Evolutionary conservation across 2,888 invertebrate species (phyloP).

Genomic region (Heliconius erato): DNA sequence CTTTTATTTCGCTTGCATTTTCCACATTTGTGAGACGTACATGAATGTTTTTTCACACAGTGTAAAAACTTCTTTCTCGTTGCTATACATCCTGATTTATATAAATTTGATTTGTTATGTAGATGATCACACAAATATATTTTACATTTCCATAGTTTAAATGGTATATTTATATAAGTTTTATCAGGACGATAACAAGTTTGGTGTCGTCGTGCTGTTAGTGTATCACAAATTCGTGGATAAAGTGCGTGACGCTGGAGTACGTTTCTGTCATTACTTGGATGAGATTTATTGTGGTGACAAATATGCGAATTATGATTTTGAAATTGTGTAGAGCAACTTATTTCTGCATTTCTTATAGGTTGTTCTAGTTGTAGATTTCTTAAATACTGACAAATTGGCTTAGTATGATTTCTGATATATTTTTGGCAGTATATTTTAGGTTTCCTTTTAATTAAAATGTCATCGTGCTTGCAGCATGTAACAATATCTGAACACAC

Average conservation of each 20-base stretch:
- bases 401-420: not conserved
- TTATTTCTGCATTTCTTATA: not conserved
- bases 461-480: not conserved
- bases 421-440: not conserved
- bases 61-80: not conserved
- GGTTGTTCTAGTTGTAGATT: not conserved
- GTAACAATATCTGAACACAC: constrained; percentile 10
- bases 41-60: not conserved
- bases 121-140: constrained; percentile 17
- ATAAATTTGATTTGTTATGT: not conserved
- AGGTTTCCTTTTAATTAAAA: not conserved
- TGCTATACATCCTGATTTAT: not conserved
- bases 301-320: not conserved
- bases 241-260: not conserved
- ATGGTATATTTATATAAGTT: constrained; percentile 7
- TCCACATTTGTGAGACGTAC: not conserved
- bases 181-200: constrained; percentile 1
- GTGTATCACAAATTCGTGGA: constrained; percentile 1
- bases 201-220: not conserved
- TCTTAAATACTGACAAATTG: not conserved
- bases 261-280: not conserved
- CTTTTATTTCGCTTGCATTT: not conserved
- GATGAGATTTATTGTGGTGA: not conserved
- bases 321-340: not conserved
- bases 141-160: constrained; percentile 13